Evolutionary conservation across 2,888 invertebrate species (phyloP), one percentile per base, ranked within the genome.

Genomic region (Agrochola macilenta): DNA sequence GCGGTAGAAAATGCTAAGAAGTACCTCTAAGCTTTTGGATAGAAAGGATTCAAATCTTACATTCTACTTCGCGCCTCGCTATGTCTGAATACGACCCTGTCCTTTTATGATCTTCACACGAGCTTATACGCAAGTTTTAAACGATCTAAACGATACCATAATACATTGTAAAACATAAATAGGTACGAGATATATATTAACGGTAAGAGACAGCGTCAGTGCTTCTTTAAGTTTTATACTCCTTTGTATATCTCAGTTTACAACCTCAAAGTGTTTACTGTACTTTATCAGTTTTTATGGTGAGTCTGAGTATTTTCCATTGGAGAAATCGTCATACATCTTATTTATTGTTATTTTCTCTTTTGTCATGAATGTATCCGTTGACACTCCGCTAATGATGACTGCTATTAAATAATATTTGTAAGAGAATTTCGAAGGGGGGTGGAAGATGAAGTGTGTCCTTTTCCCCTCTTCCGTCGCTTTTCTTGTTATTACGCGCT

Each of bases 361-460:
- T 69, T 76, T 69, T 69, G 77, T 77, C 81, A 76, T 86, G 80
- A 78, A 70, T 76, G 73, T 79, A 63, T 81, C 68, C 58, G 77
- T 85, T 89, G 87, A 85, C 90, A 86, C 86, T 83, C 70, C 78
- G 69, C 85, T 83, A 74, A 88, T 89, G 92, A 90, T 90, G 91
- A 91, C 89, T 92, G 87, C 82, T 92, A 92, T 91, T 91, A 90
- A 90, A 90, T 89, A 69, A 90, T 89, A 70, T 91, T 90, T 90
- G 89, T 35, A 87, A 91, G 69, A 49, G 81, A 77, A 88, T 90
- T 92, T 93, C 92, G 93, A 93, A 93, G 92, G 81, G 86, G 88
- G 84, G 90, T 86, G 88, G 91, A 90, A 90, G 89, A 91, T 89
- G 85, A 80, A 88, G 84, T 74, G 58, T 70, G 90, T 92, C 91